Percentiles rank a stretch among this genome's conserved stretches.
These are phyloP conservation scores for Abscondita cerata DNA, from an alignment of 2,888 invertebrate species.

Conservation along the genomic window DNA sequence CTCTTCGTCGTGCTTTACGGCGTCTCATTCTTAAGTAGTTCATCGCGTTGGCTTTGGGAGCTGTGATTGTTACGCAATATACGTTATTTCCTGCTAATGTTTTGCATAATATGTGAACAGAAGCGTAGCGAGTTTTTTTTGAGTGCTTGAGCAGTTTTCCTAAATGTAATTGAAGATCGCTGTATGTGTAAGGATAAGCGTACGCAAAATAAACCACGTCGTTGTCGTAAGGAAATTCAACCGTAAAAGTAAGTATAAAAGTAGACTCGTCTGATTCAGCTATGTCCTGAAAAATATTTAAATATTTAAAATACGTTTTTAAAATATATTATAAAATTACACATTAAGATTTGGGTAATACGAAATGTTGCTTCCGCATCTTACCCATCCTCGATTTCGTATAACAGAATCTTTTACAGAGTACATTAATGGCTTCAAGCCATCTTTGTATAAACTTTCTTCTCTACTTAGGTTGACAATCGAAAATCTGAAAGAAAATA, in stretches of 20 bases:
- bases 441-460: slow-evolving; percentile 91
- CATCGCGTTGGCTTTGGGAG: too few species aligned
- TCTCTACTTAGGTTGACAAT: slow-evolving; percentile 90
- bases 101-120: slow-evolving; percentile 79
- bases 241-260: slow-evolving; percentile 89
- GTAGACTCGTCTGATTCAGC: slow-evolving; percentile 67
- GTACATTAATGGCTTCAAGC: slow-evolving; percentile 90
- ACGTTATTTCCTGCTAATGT: slow-evolving; percentile 92
- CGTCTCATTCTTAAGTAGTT: too few species aligned
- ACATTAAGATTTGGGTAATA: slow-evolving; percentile 84
- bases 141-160: slow-evolving; percentile 81
- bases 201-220: slow-evolving; percentile 92
- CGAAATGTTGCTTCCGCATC: slow-evolving; percentile 90
- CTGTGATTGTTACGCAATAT: slow-evolving; percentile 90
- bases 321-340: slow-evolving; percentile 49
- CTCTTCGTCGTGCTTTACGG: too few species aligned
- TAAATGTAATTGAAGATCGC: slow-evolving; percentile 82
- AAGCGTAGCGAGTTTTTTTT: slow-evolving; percentile 82
- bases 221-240: slow-evolving; percentile 85
- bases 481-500: slow-evolving; percentile 74
- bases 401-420: slow-evolving; percentile 84
- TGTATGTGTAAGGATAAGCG: slow-evolving; percentile 95
- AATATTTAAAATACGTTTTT: not conserved
- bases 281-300: slow-evolving; percentile 8
- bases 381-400: slow-evolving; percentile 85